Evolutionary conservation across 2,888 invertebrate species (phyloP), one percentile per base, ranked within the genome.

Genomic region (Philereme transversata): DNA sequence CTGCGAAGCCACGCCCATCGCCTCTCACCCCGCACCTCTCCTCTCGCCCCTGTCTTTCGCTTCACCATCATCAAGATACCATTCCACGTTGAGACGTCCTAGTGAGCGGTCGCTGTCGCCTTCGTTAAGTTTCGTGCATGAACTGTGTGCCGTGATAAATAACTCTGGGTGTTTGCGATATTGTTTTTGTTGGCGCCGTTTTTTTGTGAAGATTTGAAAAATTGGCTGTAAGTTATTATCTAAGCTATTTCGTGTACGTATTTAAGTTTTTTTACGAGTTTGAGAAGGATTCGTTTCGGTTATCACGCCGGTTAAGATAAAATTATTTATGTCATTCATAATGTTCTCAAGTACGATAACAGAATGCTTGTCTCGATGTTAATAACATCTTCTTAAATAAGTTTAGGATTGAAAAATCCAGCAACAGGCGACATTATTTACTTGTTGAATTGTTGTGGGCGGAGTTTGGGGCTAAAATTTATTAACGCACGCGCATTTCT

Each of bases 1-100:
- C 90, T 90, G 90, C 80, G 74, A 83, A 73, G 80, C 86, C 83
- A 81, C 89, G 87, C 87, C 88, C 67, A 40, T 48, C 48, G 56
- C 70, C 70, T 71, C 73, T 63, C 62, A 58, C 73, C 75, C 77
- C 78, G 72, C 81, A 63, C 76, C 66, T 73, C 76, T 66, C 65
- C 60, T 65, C 66, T 67, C 69, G 64, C 83, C 77, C 79, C 73
- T 80, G 83, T 83, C 84, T 83, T 82, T 78, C 78, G 80, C 80
- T 72, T 76, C 74, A 75, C 84, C 88, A 85, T 85, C 87, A 84
- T 86, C 86, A 79, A 80, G 78, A 82, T 77, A 81, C 82, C 89
- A 90, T 86, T 90, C 84, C 78, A 83, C 82, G 86, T 82, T 83
- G 70, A 80, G 78, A 77, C 86, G 82, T 82, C 82, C 75, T 59